Percentiles rank a stretch among this genome's conserved stretches.
phyloP scores from a whole-genome alignment of 2,113 vertebrate species.

The Mesitornis unicolor region DNA sequence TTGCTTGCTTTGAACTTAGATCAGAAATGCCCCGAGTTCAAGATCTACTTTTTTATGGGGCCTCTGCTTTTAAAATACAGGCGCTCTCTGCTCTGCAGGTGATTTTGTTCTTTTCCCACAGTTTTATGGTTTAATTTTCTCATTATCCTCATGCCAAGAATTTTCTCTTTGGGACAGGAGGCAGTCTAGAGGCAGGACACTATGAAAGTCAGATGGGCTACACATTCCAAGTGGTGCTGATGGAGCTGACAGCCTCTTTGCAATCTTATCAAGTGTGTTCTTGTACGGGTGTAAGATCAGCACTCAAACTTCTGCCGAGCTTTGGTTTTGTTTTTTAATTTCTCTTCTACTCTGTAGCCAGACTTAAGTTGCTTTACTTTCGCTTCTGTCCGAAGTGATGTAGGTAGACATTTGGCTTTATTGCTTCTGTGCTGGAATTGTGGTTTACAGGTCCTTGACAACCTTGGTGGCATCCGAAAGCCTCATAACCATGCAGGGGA shows the following conservation, averaged over 20 bases:
- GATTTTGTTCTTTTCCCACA: background rate
- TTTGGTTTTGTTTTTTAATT: background rate
- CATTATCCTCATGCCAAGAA: background rate
- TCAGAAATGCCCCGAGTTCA: background rate
- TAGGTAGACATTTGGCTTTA: background rate
- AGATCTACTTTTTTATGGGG: background rate
- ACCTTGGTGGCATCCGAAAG: background rate
- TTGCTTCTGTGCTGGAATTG: background rate
- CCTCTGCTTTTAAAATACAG: background rate
- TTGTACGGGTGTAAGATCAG: conserved; percentile 4
- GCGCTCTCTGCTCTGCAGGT: background rate
- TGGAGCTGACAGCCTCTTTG: background rate
- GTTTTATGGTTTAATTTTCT: background rate
- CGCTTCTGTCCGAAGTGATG: background rate
- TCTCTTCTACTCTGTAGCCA: background rate
- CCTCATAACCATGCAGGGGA: background rate
- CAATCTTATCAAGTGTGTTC: background rate
- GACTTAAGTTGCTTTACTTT: background rate
- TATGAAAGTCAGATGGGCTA: background rate
- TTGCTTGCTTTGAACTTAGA: background rate
- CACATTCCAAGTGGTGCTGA: background rate
- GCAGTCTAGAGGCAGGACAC: background rate
- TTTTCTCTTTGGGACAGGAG: background rate
- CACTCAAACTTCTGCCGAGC: background rate
- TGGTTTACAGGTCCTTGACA: background rate